phyloP scores from a whole-genome alignment of 2,888 invertebrate genomes.

The Machimus atricapillus region DNA sequence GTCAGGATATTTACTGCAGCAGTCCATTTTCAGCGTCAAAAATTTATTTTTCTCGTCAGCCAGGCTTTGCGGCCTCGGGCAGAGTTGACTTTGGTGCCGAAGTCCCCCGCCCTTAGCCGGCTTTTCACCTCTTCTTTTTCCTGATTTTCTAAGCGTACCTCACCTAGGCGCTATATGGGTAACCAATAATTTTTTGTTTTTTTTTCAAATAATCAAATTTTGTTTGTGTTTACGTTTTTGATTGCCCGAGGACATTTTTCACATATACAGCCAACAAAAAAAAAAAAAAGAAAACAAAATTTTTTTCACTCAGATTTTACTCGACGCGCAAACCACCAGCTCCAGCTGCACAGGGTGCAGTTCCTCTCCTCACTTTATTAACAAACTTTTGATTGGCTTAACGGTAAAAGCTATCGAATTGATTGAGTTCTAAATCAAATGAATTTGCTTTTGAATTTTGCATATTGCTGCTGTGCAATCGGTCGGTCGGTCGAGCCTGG shows the following conservation, averaged over 20 bases:
- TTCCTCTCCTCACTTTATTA: not conserved
- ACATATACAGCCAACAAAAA: not conserved
- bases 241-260: constrained; percentile 33
- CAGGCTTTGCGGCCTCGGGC: not conserved
- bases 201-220: not conserved
- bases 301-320: too few species aligned
- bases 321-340: not conserved
- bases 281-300: not conserved
- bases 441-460: not conserved
- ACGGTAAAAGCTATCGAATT: not conserved
- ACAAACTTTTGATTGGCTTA: constrained; percentile 31
- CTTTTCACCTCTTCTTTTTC: not conserved
- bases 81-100: constrained; percentile 13
- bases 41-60: constrained; percentile 15
- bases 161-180: not conserved
- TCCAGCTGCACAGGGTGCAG: not conserved
- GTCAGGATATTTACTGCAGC: constrained; percentile 39
- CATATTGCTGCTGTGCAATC: not conserved
- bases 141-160: not conserved
- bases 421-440: constrained; percentile 26
- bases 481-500: not conserved
- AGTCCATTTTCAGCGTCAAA: constrained; percentile 6
- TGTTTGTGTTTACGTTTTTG: constrained; percentile 32
- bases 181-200: not conserved
- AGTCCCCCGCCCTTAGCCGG: constrained; percentile 12